These are phyloP conservation scores for Alloscopus bannaensis DNA, from an alignment of 2,888 invertebrate species.

Conservation along the genomic window DNA sequence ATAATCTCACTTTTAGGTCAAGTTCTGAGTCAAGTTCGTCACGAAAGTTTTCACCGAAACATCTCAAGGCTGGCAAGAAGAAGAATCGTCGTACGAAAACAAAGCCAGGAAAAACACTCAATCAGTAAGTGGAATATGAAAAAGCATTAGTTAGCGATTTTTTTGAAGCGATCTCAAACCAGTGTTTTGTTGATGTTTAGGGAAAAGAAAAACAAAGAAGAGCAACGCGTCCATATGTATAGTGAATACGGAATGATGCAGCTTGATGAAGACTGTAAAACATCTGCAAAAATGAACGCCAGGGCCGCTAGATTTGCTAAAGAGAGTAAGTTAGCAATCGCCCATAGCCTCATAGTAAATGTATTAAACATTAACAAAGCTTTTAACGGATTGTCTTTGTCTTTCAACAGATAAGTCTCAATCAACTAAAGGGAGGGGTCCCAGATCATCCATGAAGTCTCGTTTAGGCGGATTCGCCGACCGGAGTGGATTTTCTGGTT, in stretches of 20 bases:
- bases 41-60: conserved; percentile 46
- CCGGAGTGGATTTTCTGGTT: conserved; percentile 19
- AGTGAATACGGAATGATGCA: conserved; percentile 71
- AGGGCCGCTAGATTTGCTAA: conserved; percentile 91
- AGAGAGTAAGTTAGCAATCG: conserved; percentile 73
- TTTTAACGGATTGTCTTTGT: neutral
- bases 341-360: no score
- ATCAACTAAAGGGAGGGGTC: conserved; percentile 46
- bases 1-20: conserved; percentile 53
- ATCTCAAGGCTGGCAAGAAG: conserved; percentile 45
- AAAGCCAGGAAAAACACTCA: conserved; percentile 28
- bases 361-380: no score
- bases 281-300: conserved; percentile 86
- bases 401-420: conserved; percentile 44
- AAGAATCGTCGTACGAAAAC: conserved; percentile 53
- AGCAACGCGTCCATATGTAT: conserved; percentile 68
- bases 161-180: no score
- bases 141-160: neutral
- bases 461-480: conserved; percentile 72
- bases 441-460: conserved; percentile 67
- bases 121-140: conserved; percentile 33
- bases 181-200: conserved; percentile 29
- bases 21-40: conserved; percentile 59
- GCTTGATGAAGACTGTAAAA: conserved; percentile 72
- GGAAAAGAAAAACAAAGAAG: conserved; percentile 60